Base-by-base conservation (phyloP, 1,140 invertebrate genomes). In the Venturia canescens region DNA sequence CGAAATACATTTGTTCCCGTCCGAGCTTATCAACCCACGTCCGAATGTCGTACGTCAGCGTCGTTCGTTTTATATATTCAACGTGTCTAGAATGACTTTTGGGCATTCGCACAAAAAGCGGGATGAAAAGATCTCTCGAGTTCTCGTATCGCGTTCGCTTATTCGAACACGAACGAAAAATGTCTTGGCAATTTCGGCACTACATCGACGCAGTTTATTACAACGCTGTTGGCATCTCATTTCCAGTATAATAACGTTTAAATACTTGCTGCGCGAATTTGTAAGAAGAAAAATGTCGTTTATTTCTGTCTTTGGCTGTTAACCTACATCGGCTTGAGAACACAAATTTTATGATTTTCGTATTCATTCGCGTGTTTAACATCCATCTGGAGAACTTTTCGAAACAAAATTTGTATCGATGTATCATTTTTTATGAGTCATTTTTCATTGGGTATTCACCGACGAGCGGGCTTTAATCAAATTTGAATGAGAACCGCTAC, bases 11-110 rank as follows among this genome's bases (percentile, higher is more conserved):
- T 77, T 77, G 75, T 77, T 77, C 21, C 60, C 27, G 75, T 77
- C 75, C n/a, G 13, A 34, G 75, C 75, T 77, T 77, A 77, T 77
- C 75, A 77, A 77, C 75, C 75, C 75, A 77, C 75, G 75, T 77
- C 75, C 75, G 75, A 66, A 63, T 77, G 75, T 77, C 75, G 75
- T 77, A 77, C 57, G 75, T 77, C 75, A 77, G 75, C 60, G 75
- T 77, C 75, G 21, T 77, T 34, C 75, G 57, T 48, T 66, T 66
- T 77, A 77, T 77, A 77, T 66, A 77, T 77, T 77, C 75, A 77
- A 66, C 75, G 31, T 21, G 60, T 77, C 63, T 77, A 38, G 75
- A 77, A 77, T 77, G 75, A 77, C 75, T 77, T 63, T 77, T 77
- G 13, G 57, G 18, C 21, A 60, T 66, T 23, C 60, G 5, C 26